A percentile compares a stretch with the other conserved stretches of the same genome.
These are phyloP conservation scores for Chrosomus eos DNA, from an alignment of 2,797 vertebrate species.

Conservation along the genomic window DNA sequence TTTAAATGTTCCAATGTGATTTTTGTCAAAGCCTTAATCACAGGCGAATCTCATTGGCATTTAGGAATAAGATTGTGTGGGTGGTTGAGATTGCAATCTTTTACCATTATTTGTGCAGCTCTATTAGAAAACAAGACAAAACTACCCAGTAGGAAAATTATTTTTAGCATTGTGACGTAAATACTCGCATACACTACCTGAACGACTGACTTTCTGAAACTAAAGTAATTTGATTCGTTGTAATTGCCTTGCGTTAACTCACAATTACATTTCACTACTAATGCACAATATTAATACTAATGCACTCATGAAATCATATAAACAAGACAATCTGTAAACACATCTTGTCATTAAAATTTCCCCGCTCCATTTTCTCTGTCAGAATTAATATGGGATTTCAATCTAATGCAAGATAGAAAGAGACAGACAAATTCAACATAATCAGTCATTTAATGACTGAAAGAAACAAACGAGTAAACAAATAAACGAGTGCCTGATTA, in stretches of 20 bases:
- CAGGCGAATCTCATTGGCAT: not conserved
- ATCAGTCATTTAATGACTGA: constrained; percentile 2
- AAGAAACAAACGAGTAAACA: not conserved
- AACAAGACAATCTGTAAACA: constrained; percentile 22
- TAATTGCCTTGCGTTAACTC: not conserved
- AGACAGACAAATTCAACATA: constrained; percentile 32
- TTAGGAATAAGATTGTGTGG: not conserved
- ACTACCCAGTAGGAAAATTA: not conserved
- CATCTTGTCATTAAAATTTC: constrained; percentile 1
- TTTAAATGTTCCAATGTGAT: not conserved
- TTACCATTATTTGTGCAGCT: not conserved
- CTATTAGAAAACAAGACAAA: not conserved
- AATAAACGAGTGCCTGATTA: constrained; percentile 1
- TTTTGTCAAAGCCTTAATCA: not conserved
- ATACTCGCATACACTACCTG: not conserved
- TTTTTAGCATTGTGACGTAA: not conserved
- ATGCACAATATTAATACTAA: not conserved
- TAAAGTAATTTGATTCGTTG: not conserved
- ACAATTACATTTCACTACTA: not conserved
- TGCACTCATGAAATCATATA: constrained; percentile 20
- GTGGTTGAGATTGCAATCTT: not conserved
- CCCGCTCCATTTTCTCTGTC: constrained; percentile 18
- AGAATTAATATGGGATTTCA: not conserved
- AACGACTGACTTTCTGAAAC: not conserved
- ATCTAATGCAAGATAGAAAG: constrained; percentile 5